Evolutionary conservation across 2,113 vertebrate species (phyloP).

Genomic region (Chamaea fasciata): DNA sequence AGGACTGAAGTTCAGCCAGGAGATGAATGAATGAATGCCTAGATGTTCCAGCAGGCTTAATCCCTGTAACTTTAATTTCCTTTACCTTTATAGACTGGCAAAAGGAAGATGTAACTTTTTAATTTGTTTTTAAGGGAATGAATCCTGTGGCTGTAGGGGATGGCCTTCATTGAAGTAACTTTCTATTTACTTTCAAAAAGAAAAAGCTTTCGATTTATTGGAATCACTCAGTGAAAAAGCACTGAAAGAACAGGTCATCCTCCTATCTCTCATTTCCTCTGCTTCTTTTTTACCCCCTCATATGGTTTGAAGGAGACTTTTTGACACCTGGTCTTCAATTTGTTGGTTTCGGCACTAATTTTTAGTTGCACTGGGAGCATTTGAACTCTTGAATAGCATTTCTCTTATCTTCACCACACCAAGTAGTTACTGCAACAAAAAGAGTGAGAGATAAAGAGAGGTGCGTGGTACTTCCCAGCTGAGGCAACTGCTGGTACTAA

Average conservation of each 20-base stretch:
- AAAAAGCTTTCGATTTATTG: slow-evolving; percentile 22
- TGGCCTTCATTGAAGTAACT: not conserved
- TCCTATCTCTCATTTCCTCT: slow-evolving; percentile 33
- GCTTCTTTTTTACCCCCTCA: slow-evolving; percentile 10
- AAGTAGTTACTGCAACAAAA: slow-evolving; percentile 40
- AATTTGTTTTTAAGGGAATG: not conserved
- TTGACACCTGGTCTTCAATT: not conserved
- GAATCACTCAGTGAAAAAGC: not conserved
- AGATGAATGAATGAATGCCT: not conserved
- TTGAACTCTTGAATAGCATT: not conserved
- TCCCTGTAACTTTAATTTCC: slow-evolving; percentile 38
- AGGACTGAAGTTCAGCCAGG: not conserved
- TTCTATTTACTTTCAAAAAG: not conserved
- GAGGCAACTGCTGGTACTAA: not conserved
- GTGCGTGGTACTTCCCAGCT: not conserved
- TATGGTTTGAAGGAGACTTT: not conserved
- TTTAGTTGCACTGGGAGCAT: slow-evolving; percentile 24
- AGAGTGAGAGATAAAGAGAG: not conserved
- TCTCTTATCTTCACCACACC: slow-evolving; percentile 45
- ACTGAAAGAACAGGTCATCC: not conserved
- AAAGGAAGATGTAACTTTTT: not conserved
- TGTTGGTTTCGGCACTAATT: not conserved
- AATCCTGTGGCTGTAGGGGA: not conserved
- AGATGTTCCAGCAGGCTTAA: slow-evolving; percentile 6
- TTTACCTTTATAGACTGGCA: not conserved